phyloP scores from a whole-genome alignment of 2,113 vertebrate genomes.

The Plectropomus leopardus region DNA sequence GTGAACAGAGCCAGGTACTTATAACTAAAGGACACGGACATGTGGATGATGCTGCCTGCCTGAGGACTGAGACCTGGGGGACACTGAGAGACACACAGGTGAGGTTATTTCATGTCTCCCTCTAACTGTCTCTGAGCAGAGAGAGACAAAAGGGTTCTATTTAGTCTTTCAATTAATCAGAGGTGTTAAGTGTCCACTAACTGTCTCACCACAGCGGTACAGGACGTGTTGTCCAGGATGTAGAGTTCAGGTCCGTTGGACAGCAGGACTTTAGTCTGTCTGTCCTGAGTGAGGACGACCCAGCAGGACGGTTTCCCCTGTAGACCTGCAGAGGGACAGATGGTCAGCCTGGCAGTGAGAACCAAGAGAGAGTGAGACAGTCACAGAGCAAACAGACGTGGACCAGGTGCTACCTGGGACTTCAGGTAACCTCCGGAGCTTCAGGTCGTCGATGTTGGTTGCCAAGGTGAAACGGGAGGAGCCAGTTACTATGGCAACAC shows the following conservation, averaged over 20 bases:
- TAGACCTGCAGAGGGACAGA: slow-evolving; percentile 82
- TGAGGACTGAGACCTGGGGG: slow-evolving; percentile 89
- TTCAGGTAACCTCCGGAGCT: slow-evolving; percentile 93
- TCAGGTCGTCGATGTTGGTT: slow-evolving; percentile 93
- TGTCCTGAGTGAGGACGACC: slow-evolving; percentile 91
- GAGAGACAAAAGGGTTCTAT: too few species aligned
- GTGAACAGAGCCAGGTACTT: slow-evolving; percentile 93
- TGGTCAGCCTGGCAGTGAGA: too few species aligned
- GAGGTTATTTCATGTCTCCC: background rate
- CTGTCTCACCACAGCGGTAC: slow-evolving; percentile 88
- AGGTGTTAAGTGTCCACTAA: too few species aligned
- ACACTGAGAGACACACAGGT: slow-evolving; percentile 77
- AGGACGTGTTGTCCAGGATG: slow-evolving; percentile 91
- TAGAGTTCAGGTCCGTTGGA: slow-evolving; percentile 91
- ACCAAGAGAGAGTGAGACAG: too few species aligned
- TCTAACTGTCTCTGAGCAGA: background rate
- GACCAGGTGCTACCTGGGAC: slow-evolving; percentile 87
- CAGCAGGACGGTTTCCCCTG: slow-evolving; percentile 90
- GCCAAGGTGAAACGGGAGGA: slow-evolving; percentile 91
- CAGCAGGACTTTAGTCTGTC: slow-evolving; percentile 90
- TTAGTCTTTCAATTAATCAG: too few species aligned
- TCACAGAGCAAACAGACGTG: background rate
- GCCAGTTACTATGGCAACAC: too few species aligned
- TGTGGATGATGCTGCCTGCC: slow-evolving; percentile 85
- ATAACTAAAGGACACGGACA: slow-evolving; percentile 93